Conservation (phyloP, 37 sponge, comb jelly and placozoan genomes). For the Aphrocallistes beatrix region DNA sequence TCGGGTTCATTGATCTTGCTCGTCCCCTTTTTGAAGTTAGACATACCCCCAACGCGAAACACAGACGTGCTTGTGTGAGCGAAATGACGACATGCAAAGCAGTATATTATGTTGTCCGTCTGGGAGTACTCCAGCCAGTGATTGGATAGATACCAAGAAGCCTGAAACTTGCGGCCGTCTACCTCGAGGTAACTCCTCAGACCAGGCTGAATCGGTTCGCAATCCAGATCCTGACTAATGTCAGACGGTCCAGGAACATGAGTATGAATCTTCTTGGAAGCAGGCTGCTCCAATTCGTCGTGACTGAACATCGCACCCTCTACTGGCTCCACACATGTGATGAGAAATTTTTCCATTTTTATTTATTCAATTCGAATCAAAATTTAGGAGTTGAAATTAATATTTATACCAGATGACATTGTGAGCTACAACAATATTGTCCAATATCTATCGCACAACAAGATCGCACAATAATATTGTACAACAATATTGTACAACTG, state of each 20-base stretch:
- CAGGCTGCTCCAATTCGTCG: background rate
- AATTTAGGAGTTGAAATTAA: too few species aligned
- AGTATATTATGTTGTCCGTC: background rate
- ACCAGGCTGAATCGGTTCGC: background rate
- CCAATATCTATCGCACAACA: too few species aligned
- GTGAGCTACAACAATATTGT: too few species aligned
- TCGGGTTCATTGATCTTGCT: too few species aligned
- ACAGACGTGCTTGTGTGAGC: background rate
- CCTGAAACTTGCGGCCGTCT: background rate
- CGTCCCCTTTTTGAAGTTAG: background rate
- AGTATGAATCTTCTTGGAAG: background rate
- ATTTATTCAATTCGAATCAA: background rate
- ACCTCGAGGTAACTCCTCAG: background rate
- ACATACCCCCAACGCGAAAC: background rate
- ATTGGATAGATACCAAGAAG: background rate
- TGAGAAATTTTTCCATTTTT: background rate
- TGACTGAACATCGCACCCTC: background rate
- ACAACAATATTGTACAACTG: too few species aligned
- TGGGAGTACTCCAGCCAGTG: constrained; percentile 10
- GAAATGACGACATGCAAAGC: background rate
- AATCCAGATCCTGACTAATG: background rate
- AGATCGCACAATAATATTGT: too few species aligned
- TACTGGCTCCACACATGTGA: background rate
- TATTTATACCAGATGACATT: too few species aligned
- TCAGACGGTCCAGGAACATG: background rate